These are phyloP conservation scores for Prunella himalayana DNA, from an alignment of 2,113 vertebrate species.

Conservation along the genomic window DNA sequence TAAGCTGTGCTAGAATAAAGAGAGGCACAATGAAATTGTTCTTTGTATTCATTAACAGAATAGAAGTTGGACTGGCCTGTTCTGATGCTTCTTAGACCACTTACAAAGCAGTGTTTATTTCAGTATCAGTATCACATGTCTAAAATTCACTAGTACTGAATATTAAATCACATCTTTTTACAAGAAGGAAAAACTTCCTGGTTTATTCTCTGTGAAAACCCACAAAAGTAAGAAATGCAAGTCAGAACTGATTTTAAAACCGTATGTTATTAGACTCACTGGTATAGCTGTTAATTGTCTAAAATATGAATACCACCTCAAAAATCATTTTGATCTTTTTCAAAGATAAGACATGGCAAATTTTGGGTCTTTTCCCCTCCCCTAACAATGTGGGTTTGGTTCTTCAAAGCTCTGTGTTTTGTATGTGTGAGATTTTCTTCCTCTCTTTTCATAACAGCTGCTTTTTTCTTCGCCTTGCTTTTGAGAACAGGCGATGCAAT, in stretches of 20 bases:
- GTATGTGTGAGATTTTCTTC: slow-evolving; percentile 18
- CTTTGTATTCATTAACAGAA: background rate
- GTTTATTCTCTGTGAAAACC: background rate
- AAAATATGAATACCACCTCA: background rate
- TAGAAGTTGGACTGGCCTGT: background rate
- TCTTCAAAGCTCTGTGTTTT: slow-evolving; percentile 18
- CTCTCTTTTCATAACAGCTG: slow-evolving; percentile 41
- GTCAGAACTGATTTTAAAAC: background rate
- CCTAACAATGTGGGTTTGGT: background rate
- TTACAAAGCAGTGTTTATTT: background rate
- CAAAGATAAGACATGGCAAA: background rate
- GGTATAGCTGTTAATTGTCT: background rate
- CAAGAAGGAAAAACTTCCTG: background rate
- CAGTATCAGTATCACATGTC: background rate
- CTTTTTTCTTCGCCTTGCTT: slow-evolving; percentile 43
- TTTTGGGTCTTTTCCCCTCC: background rate
- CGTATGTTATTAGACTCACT: background rate
- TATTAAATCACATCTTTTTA: background rate
- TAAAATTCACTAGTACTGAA: background rate
- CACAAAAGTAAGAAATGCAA: background rate
- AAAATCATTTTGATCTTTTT: background rate
- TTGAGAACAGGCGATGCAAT: slow-evolving; percentile 37
- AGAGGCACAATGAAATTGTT: background rate
- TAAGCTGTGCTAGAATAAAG: background rate
- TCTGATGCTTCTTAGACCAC: background rate